Evolutionary conservation across 2,888 invertebrate genomes (phyloP).

Genomic region (Ophion slaviceki): DNA sequence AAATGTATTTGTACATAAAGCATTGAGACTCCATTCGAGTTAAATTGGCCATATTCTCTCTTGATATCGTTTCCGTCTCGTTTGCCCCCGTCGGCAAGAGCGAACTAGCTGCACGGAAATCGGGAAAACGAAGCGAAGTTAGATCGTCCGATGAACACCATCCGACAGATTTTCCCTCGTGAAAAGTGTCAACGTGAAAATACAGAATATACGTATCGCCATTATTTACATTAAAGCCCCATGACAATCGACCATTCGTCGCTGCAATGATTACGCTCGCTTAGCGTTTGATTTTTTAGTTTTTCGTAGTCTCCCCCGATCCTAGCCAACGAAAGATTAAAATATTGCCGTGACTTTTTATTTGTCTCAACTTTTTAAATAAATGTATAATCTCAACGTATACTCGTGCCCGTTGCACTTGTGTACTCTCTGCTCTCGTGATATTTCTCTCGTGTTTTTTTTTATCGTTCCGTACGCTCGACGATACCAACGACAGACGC

Average conservation of each 20-base stretch:
- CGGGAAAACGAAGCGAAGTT: neutral
- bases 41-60: constrained; percentile 44
- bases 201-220: constrained; percentile 16
- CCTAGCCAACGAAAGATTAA: constrained; percentile 31
- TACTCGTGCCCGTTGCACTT: constrained; percentile 23
- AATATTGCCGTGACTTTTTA: constrained; percentile 12
- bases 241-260: neutral
- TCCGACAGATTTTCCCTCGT: neutral
- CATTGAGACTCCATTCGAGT: constrained; percentile 57
- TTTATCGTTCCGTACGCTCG: neutral
- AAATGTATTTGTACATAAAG: constrained; percentile 72
- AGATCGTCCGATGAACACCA: neutral
- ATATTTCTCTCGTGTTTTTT: neutral
- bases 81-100: neutral
- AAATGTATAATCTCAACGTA: constrained; percentile 26
- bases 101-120: neutral
- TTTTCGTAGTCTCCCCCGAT: constrained; percentile 5
- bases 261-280: constrained; percentile 19
- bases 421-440: neutral
- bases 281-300: constrained; percentile 24
- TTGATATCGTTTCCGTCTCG: constrained; percentile 8
- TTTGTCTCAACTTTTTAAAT: constrained; percentile 2
- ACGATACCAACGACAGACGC: constrained; percentile 16
- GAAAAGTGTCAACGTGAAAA: neutral
- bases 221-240: constrained; percentile 41